phyloP scores from a whole-genome alignment of 64 coral and sea anemone species.

The Acropora yongei region DNA sequence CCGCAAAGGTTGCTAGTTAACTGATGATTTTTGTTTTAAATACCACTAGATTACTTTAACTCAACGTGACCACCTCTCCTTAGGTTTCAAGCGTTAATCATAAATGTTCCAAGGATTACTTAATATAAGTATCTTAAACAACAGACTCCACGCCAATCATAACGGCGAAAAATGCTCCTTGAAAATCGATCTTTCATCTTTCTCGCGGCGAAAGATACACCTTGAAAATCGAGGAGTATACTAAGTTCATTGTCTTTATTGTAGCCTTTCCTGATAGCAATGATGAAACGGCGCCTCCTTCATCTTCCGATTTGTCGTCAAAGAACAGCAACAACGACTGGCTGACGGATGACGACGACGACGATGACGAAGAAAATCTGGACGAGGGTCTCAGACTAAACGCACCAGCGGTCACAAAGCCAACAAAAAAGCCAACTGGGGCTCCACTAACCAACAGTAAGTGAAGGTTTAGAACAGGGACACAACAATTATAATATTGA shows the following conservation, averaged over 20 bases:
- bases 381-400: conserved; percentile 23
- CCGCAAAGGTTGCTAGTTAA: too few relatives aligned
- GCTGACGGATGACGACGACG: conserved; percentile 42
- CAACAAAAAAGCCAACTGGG: not conserved
- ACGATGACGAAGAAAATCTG: conserved; percentile 27
- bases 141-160: too few relatives aligned
- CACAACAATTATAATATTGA: not conserved
- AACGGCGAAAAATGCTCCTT: too few relatives aligned
- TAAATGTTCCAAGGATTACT: too few relatives aligned
- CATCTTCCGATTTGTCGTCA: conserved; percentile 1
- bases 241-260: not conserved
- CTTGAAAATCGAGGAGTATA: too few relatives aligned
- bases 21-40: too few relatives aligned
- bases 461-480: not conserved
- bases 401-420: not conserved
- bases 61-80: too few relatives aligned
- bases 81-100: too few relatives aligned
- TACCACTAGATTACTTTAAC: too few relatives aligned
- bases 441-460: conserved; percentile 1
- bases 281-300: conserved; percentile 25
- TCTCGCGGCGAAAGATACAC: too few relatives aligned
- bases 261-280: conserved; percentile 45
- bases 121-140: too few relatives aligned
- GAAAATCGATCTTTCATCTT: too few relatives aligned
- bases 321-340: conserved; percentile 9